phyloP scores from a whole-genome alignment of 1,140 invertebrate genomes.

The Drosophila kurseongensis region DNA sequence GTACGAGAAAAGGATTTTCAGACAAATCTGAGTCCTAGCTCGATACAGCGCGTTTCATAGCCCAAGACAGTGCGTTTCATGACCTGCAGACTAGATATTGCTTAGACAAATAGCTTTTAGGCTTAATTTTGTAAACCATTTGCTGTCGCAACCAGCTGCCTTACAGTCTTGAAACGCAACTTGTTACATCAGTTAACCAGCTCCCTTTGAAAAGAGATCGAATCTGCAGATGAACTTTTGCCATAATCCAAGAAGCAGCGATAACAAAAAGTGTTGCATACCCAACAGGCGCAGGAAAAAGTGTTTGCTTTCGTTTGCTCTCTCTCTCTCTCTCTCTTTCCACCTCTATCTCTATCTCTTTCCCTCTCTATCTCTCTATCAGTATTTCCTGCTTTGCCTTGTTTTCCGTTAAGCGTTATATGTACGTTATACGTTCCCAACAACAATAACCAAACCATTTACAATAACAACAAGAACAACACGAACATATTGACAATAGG shows the following conservation, averaged over 20 bases:
- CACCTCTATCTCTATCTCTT: slow-evolving; percentile 14
- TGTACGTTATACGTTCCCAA: slow-evolving; percentile 35
- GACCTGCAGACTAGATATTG: no score
- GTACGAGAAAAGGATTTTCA: not conserved
- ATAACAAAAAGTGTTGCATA: slow-evolving; percentile 28
- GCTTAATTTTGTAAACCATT: slow-evolving; percentile 11
- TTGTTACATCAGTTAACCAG: not conserved
- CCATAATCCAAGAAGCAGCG: slow-evolving; percentile 3
- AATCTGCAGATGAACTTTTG: slow-evolving; percentile 17
- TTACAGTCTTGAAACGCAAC: slow-evolving; percentile 22
- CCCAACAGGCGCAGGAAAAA: slow-evolving; percentile 22
- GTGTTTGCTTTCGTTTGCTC: slow-evolving; percentile 32
- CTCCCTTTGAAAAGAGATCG: slow-evolving; percentile 5
- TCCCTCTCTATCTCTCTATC: slow-evolving; percentile 19
- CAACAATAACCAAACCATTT: slow-evolving; percentile 38
- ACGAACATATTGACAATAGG: slow-evolving; percentile 50
- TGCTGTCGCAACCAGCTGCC: slow-evolving; percentile 4
- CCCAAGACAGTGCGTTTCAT: no score
- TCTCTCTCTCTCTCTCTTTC: slow-evolving; percentile 1
- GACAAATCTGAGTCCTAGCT: no score
- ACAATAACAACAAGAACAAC: slow-evolving; percentile 31
- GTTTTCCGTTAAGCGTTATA: slow-evolving; percentile 42
- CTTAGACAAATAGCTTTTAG: no score
- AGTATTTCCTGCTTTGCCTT: slow-evolving; percentile 43
- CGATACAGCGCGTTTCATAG: no score